Base-by-base conservation (phyloP, 2,888 invertebrate species). In the Lottia gigantea region DNA sequence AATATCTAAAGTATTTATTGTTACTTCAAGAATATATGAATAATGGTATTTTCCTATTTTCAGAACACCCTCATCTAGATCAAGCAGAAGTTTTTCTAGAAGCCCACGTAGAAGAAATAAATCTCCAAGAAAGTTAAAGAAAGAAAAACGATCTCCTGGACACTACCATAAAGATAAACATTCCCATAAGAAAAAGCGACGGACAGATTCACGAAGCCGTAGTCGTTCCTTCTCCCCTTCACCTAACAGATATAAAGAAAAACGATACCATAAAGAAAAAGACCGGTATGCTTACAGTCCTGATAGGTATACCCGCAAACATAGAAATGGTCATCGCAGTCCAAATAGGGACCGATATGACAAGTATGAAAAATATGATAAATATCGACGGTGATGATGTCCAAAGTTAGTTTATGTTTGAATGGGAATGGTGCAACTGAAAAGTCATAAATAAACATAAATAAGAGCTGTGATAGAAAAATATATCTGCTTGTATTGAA, bases 151-250 rank as follows among this genome's bases (percentile, higher is more conserved):
- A 8, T 72, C 74, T 19, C 73, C 79, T 15, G 80, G 80, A 31
- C 74, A 80, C 49, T 66, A 65, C 47, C 65, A 46, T 23, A 77
- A 80, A 70, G 79, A 80, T 64, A 82, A 80, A 69, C 76, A 76
- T 68, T 75, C 78, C 11, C 77, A 79, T 40, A 83, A 83, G 68
- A 73, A 81, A 61, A 82, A 81, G 66, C 79, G 78, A 25, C 76
- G 69, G 40, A 23, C 65, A 31, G 76, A 76, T 2, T 81, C 81
- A 62, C 73, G 68, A 26, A 79, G 81, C 67, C 73, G 70, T 14
- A 81, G 81, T 8, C 75, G 73, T 26, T 73, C 74, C 31, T 78
- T 74, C 15, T 79, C 82, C 15, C 61, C 49, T 23, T 61, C 55
- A 19, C 61, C 19, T 31, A 40, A 40, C 23, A 45, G 46, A 25